Evolutionary conservation across 2,113 vertebrate genomes (phyloP), one percentile per base, ranked within the genome.

Genomic region (Muntiacus reevesi): DNA sequence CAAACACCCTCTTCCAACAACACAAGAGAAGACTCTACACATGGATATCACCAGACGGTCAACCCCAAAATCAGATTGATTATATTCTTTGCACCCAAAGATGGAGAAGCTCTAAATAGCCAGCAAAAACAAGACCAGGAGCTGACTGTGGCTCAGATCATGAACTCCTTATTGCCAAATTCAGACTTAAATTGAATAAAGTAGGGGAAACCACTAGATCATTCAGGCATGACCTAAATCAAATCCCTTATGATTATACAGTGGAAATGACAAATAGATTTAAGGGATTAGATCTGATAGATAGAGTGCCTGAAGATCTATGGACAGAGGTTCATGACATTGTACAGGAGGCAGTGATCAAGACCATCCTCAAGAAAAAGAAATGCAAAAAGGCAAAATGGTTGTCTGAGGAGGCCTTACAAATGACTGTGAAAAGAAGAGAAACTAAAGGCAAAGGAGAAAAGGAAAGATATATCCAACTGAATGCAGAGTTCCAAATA

Each of bases 41-140:
- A n/a, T 67, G 62, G 62, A 67, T 8, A 67, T 67, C 62, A 67
- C 33, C 33, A 67, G 7, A 67, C 17, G 33, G 16, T 67, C 16
- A n/a, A 67, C 1, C 1, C 33, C 2, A 0, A n/a, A 67, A 67
- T 67, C 33, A 67, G 33, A 67, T 5, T n/a, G 62, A n/a, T 19
- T 67, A 67, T 67, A n/a, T 67, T 64, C 7, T n/a, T n/a, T 67
- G 16, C 7, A 67, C 33, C 16, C 62, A 17, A 67, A 67, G 33
- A 67, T n/a, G 33, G 62, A 67, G 16, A 67, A 67, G 62, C 33
- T 67, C 33, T 67, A 67, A n/a, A 64, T 30, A n/a, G 62, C 5
- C 62, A 67, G 33, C 30, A 67, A 67, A 67, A 67, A 67, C 62
- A 67, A n/a, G 16, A 67, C 16, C 0, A 0, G 33, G 33, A 67